These are phyloP conservation scores for Aphodius sticticus DNA, from an alignment of 2,888 invertebrate species.

Conservation along the genomic window DNA sequence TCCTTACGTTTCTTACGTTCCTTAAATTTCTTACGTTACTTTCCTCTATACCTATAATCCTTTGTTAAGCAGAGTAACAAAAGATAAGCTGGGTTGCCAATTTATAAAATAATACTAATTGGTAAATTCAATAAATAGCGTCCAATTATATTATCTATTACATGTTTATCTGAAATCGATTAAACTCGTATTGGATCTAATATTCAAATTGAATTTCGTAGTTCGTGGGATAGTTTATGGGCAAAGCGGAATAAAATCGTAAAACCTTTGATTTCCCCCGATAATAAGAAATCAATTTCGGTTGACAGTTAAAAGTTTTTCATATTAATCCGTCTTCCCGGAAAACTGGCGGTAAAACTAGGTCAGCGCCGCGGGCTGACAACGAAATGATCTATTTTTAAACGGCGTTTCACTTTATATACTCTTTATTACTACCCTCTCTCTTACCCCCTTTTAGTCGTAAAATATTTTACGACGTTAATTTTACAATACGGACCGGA, in stretches of 20 bases:
- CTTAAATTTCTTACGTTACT: too few species aligned
- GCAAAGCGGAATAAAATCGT: background rate
- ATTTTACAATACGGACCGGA: background rate
- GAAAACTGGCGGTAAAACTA: background rate
- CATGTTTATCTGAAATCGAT: too few species aligned
- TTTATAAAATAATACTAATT: too few species aligned
- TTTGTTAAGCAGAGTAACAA: too few species aligned
- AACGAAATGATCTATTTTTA: background rate
- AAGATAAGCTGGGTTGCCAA: too few species aligned
- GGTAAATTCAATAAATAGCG: too few species aligned
- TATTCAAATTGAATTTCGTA: background rate
- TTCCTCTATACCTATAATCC: too few species aligned
- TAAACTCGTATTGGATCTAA: background rate
- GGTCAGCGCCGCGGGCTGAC: background rate
- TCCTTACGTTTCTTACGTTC: too few species aligned
- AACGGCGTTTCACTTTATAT: background rate
- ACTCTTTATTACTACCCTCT: background rate
- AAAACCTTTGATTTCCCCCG: background rate
- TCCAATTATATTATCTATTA: too few species aligned
- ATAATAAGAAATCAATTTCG: conserved; percentile 10
- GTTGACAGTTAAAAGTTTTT: conserved; percentile 19
- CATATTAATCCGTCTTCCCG: conserved; percentile 5
- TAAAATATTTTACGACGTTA: conserved; percentile 4
- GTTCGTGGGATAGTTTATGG: background rate
- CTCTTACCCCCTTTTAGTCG: background rate